These are phyloP conservation scores for Ramphastos sulfuratus DNA, from an alignment of 2,113 vertebrate species.

Conservation along the genomic window DNA sequence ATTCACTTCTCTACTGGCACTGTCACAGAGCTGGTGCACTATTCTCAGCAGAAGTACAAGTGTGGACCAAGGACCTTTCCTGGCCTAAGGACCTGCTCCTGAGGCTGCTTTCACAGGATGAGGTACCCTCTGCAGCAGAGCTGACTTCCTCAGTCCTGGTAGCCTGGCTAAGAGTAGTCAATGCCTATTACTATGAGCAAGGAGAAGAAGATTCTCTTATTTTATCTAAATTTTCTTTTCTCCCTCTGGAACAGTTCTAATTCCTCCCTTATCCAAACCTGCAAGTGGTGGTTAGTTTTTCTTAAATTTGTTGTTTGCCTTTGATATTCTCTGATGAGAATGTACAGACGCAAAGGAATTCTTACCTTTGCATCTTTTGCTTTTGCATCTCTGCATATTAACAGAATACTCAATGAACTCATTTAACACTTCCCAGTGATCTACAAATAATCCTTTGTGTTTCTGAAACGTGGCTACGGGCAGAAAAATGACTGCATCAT, in stretches of 20 bases:
- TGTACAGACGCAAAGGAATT: conserved; percentile 28
- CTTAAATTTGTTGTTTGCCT: background rate
- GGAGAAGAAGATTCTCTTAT: background rate
- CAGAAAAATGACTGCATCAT: conserved; percentile 49
- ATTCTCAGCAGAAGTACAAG: background rate
- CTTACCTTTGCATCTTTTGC: conserved; percentile 44
- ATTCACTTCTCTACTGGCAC: background rate
- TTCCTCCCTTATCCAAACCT: background rate
- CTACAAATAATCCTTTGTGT: conserved; percentile 69
- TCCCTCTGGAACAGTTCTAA: background rate
- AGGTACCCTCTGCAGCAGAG: background rate
- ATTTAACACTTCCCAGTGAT: conserved; percentile 67
- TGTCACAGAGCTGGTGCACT: background rate
- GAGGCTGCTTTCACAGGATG: background rate
- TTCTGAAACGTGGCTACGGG: conserved; percentile 55
- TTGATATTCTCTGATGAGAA: conserved; percentile 40
- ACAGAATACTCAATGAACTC: conserved; percentile 64
- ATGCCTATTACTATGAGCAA: background rate
- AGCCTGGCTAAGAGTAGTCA: background rate
- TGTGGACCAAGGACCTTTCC: background rate
- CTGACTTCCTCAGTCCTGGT: background rate
- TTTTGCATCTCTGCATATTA: conserved; percentile 51
- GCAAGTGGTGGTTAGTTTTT: background rate
- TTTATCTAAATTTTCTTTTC: background rate
- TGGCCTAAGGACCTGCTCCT: background rate